These are phyloP conservation scores for Anarhynchus alexandrinus DNA, from an alignment of 2,113 vertebrate genomes.

Conservation along the genomic window DNA sequence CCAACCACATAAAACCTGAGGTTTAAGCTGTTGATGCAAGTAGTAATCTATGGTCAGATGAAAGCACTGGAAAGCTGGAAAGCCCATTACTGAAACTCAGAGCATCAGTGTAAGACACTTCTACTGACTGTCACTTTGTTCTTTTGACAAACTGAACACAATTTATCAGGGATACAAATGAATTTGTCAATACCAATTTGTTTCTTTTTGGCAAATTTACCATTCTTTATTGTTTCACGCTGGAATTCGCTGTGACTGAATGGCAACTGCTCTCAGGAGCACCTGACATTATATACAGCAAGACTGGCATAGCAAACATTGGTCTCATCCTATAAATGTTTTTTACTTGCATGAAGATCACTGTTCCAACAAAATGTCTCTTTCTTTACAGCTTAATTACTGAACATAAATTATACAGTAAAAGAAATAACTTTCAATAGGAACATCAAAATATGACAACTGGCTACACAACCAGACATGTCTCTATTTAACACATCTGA, in stretches of 20 bases:
- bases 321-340: background rate
- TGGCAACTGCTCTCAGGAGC: background rate
- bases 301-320: background rate
- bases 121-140: background rate
- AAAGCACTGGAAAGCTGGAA: background rate
- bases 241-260: background rate
- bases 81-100: background rate
- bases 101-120: background rate
- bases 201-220: background rate
- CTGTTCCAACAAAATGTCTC: background rate
- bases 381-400: background rate
- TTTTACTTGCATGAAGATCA: background rate
- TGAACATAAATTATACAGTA: background rate
- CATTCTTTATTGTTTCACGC: background rate
- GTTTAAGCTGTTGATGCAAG: background rate
- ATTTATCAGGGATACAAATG: background rate
- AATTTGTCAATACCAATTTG: background rate
- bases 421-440: constrained; percentile 11
- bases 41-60: background rate
- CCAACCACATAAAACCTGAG: background rate
- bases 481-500: constrained; percentile 45
- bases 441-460: constrained; percentile 24
- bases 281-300: background rate
- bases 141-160: background rate
- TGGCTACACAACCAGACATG: constrained; percentile 1